Evolutionary conservation across 2,888 invertebrate species (phyloP).

Genomic region (Ephialtes manifestator): DNA sequence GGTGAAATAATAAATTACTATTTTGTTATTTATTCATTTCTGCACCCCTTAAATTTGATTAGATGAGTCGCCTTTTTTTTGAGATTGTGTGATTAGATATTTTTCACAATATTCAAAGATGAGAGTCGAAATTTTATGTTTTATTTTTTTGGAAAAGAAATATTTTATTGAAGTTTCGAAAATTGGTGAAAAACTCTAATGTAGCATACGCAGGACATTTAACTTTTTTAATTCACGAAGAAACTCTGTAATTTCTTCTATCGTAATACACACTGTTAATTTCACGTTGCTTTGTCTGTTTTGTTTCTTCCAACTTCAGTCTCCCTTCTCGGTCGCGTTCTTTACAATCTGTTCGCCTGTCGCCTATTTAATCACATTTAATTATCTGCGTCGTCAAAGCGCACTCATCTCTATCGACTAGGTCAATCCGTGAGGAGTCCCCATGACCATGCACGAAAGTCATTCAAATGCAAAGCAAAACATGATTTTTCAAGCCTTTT

Average conservation of each 20-base stretch:
- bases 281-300: slow-evolving; percentile 47
- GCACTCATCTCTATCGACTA: slow-evolving; percentile 15
- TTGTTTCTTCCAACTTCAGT: slow-evolving; percentile 14
- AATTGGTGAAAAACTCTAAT: not conserved
- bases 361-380: slow-evolving; percentile 35
- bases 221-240: slow-evolving; percentile 28
- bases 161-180: no score
- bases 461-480: not conserved
- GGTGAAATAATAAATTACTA: no score
- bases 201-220: slow-evolving; percentile 24
- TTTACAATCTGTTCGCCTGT: slow-evolving; percentile 25
- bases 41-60: no score
- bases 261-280: slow-evolving; percentile 39
- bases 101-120: no score
- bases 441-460: not conserved
- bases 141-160: no score
- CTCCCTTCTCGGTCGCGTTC: not conserved
- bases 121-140: no score
- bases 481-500: not conserved
- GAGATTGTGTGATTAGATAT: no score
- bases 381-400: slow-evolving; percentile 22
- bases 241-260: slow-evolving; percentile 16
- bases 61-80: no score
- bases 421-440: not conserved
- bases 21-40: no score